These are phyloP conservation scores for Peromyscus maniculatus DNA, from an alignment of 2,113 vertebrate genomes.

Conservation along the genomic window DNA sequence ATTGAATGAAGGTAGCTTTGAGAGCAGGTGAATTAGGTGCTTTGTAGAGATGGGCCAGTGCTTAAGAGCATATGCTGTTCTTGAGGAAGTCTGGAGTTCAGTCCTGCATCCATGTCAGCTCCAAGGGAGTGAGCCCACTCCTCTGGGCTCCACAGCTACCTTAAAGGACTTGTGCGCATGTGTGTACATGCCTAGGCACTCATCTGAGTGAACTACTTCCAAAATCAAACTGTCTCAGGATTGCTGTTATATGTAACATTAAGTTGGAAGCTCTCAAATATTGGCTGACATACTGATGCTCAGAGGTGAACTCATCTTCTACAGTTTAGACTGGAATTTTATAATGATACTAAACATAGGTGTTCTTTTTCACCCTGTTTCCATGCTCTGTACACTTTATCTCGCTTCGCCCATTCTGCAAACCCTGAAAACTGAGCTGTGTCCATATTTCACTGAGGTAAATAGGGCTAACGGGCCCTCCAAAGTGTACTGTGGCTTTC, in stretches of 20 bases:
- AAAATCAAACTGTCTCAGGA: not conserved
- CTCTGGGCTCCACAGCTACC: not conserved
- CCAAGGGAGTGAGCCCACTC: not conserved
- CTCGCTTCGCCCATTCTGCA: not conserved
- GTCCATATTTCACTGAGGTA: not conserved
- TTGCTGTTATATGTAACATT: not conserved
- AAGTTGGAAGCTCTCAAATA: not conserved
- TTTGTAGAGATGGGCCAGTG: too few relatives aligned
- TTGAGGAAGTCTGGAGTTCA: not conserved
- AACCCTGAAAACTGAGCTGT: not conserved
- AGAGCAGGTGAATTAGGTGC: not conserved
- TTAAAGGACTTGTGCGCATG: too few relatives aligned
- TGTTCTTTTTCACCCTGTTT: not conserved
- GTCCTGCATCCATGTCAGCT: not conserved
- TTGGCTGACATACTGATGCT: not conserved
- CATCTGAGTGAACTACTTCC: not conserved
- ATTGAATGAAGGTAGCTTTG: not conserved
- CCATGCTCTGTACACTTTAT: not conserved
- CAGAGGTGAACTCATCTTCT: not conserved
- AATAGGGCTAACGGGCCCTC: not conserved
- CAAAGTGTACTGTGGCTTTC: not conserved
- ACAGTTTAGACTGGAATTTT: not conserved
- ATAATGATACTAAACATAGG: not conserved
- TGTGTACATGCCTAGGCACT: too few relatives aligned
- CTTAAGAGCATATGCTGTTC: not conserved